Conservation (phyloP, 2,797 vertebrate genomes). For the Enteromius argenteus region DNA sequence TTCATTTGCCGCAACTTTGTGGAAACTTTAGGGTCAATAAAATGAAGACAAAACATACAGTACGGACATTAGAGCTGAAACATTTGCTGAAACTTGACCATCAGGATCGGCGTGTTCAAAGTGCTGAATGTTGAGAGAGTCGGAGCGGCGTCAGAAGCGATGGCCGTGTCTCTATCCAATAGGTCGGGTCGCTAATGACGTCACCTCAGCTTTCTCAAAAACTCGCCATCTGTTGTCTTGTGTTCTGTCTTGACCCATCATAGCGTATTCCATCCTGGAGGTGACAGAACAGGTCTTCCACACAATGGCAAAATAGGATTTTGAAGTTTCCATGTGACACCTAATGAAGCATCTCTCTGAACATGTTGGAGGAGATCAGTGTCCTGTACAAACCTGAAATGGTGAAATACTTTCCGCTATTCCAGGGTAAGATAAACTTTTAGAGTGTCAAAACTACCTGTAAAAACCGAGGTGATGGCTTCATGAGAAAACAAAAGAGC, state of each 20-base stretch:
- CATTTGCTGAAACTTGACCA: slow-evolving; percentile 25
- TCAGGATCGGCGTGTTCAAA: slow-evolving; percentile 23
- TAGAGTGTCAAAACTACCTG: not conserved
- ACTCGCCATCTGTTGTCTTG: slow-evolving; percentile 51
- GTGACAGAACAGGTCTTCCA: slow-evolving; percentile 20
- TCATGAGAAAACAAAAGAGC: not conserved
- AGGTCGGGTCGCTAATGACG: slow-evolving; percentile 69
- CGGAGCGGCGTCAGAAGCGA: slow-evolving; percentile 69
- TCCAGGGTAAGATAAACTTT: not conserved
- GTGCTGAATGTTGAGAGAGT: slow-evolving; percentile 67
- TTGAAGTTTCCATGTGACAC: slow-evolving; percentile 43
- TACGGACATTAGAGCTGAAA: slow-evolving; percentile 16
- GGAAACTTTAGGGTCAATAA: not conserved
- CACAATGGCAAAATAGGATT: slow-evolving; percentile 23
- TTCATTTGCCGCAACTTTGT: slow-evolving; percentile 19
- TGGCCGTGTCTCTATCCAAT: slow-evolving; percentile 69
- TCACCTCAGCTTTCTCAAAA: slow-evolving; percentile 69
- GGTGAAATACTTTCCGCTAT: not conserved
- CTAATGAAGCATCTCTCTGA: slow-evolving; percentile 36
- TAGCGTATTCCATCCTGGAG: slow-evolving; percentile 34
- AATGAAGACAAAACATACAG: not conserved
- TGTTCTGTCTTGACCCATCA: slow-evolving; percentile 40
- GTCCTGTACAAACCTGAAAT: slow-evolving; percentile 20
- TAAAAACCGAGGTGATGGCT: slow-evolving; percentile 6
- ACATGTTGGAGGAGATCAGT: not conserved